Base-by-base conservation (phyloP, 2,113 vertebrate species). In the Pelusios castaneus region DNA sequence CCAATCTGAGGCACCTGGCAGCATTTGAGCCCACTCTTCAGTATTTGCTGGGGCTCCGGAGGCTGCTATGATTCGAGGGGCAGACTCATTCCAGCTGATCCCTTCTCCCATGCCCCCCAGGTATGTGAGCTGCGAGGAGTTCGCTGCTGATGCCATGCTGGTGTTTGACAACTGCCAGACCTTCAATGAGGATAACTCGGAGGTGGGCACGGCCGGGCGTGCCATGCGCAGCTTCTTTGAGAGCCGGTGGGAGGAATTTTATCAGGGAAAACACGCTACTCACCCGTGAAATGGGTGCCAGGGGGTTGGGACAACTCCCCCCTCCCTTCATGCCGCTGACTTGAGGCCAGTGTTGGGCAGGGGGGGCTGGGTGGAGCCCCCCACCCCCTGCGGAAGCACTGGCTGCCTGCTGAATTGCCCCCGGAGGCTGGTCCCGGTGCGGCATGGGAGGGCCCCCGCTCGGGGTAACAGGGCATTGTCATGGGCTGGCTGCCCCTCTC, bases 241-340 rank as follows among this genome's bases (percentile, higher is more conserved):
- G 98, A 99, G 98, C 98, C 99, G 99, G 90, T 99, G 99, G 99
- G 98, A 98, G 75, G 99, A 99, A 97, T 99, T 99, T 97, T 99
- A 99, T 98, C 98, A 99, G 96, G 98, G 98, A 96, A 99, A 97
- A 96, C 97, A 97, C 73, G 54, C 89, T 73, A n/a, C 93, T 12
- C 91, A 63, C 77, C 97, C 97, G 76, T 98, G 97, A 97, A 97
- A 92, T 89, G 22, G 22, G 91, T 47, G n/a, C 77, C 54, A 94
- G 29, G 86, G 92, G 87, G 54, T 14, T 14, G 51, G 51, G 51
- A 52, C 5, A 14, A 52, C 16, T 52, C 16, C 55, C 76, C 88
- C 24, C 10, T 12, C 17, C 7, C 87, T 29, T 52, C 55, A 14
- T 4, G 21, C 5, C 47, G 43, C 12, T 11, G 77, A 5, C 84